A percentile compares a stretch with the other conserved stretches of the same genome.
These are phyloP conservation scores for Temnopleurus reevesii DNA, from an alignment of 53 echinoderm and acorn worm genomes.

Conservation along the genomic window DNA sequence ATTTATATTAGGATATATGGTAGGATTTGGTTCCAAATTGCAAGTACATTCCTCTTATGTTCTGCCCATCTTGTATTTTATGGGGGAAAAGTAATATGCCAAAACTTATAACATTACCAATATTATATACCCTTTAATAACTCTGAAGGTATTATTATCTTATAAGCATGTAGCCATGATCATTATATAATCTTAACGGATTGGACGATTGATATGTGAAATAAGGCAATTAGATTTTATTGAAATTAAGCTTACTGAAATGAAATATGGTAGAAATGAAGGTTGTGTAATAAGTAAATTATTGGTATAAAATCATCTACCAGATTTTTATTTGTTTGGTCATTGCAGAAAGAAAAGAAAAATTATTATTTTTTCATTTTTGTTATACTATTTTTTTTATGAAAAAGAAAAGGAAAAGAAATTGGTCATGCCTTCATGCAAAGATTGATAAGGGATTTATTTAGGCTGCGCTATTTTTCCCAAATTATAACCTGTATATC, in stretches of 20 bases:
- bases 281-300: no score
- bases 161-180: background rate
- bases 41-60: slow-evolving; percentile 27
- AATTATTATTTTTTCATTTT: no score
- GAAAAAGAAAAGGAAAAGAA: background rate
- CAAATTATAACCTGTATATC: background rate
- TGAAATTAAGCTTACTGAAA: no score
- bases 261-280: no score
- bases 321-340: no score
- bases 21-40: background rate
- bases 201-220: background rate
- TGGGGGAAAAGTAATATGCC: background rate
- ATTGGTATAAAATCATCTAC: no score
- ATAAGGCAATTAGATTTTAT: no score
- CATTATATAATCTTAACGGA: background rate
- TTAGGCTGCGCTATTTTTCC: slow-evolving; percentile 1
- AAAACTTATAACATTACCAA: slow-evolving; percentile 35
- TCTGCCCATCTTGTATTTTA: background rate
- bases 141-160: background rate
- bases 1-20: background rate
- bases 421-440: slow-evolving; percentile 1
- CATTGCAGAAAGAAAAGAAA: no score
- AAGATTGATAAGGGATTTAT: background rate
- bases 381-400: no score
- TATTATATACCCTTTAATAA: background rate